Conservation (phyloP, 2,888 invertebrate genomes). For the Leucophora obtusa region DNA sequence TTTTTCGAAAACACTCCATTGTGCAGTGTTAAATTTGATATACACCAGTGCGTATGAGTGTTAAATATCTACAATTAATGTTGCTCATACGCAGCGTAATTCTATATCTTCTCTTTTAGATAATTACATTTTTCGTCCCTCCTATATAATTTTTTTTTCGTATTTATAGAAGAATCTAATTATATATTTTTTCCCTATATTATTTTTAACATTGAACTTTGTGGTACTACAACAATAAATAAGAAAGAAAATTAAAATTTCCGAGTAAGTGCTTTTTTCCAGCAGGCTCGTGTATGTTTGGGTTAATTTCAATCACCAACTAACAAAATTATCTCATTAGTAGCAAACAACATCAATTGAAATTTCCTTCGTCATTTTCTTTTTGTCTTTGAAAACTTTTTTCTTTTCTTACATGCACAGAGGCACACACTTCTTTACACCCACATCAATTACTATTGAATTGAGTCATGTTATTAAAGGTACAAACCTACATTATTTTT, state of each 20-base stretch:
- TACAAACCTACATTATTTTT: conserved; percentile 26
- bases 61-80: too few relatives aligned
- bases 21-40: too few relatives aligned
- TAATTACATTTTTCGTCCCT: too few relatives aligned
- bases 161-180: not conserved
- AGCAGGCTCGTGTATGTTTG: conserved; percentile 7
- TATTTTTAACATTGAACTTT: not conserved
- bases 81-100: too few relatives aligned
- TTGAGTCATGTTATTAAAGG: conserved; percentile 29
- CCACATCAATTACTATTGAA: conserved; percentile 41
- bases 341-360: conserved; percentile 27
- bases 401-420: not conserved
- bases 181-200: not conserved
- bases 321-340: conserved; percentile 58
- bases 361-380: conserved; percentile 10
- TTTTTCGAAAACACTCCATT: too few relatives aligned
- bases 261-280: not conserved
- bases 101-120: too few relatives aligned
- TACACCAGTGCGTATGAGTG: too few relatives aligned
- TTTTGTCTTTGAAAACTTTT: conserved; percentile 37
- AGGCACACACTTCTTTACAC: conserved; percentile 18
- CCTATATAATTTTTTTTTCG: not conserved
- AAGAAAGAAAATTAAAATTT: not conserved
- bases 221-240: not conserved
- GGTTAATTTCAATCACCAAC: conserved; percentile 52